These are phyloP conservation scores for Oncorhynchus mykiss DNA, from an alignment of 2,113 vertebrate genomes.

Conservation along the genomic window DNA sequence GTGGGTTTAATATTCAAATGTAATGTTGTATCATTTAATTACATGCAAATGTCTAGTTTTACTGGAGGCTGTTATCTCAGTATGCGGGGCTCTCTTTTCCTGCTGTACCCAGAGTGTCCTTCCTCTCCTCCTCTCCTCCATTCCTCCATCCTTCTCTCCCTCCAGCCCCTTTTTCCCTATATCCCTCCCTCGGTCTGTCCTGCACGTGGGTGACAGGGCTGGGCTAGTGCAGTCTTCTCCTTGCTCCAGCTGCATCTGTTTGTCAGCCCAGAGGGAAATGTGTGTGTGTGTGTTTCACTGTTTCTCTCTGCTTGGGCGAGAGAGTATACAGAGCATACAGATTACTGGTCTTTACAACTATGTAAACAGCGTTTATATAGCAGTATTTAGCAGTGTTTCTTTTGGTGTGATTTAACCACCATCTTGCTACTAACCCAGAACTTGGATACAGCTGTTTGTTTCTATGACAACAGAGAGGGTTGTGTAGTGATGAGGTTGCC, in stretches of 20 bases:
- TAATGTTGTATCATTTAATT: not conserved
- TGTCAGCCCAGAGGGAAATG: not conserved
- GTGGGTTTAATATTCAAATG: not conserved
- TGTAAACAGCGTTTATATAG: not conserved
- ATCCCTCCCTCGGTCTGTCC: not conserved
- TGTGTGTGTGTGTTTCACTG: conserved; percentile 13
- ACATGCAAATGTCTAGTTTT: not conserved
- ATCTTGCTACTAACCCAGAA: not conserved
- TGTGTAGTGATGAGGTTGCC: conserved; percentile 44
- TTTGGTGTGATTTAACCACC: conserved; percentile 63
- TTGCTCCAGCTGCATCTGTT: not conserved
- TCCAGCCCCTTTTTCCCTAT: not conserved
- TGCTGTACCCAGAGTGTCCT: not conserved
- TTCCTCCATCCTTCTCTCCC: no score
- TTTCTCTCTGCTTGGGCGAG: no score
- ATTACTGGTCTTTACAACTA: conserved; percentile 61
- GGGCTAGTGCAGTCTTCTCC: not conserved
- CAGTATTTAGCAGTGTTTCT: conserved; percentile 44
- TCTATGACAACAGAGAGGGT: conserved; percentile 49
- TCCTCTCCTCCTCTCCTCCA: not conserved
- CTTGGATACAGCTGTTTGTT: conserved; percentile 27
- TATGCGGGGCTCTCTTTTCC: not conserved
- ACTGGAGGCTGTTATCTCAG: not conserved
- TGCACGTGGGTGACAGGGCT: not conserved
- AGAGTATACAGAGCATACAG: conserved; percentile 42